Evolutionary conservation across 2,888 invertebrate genomes (phyloP), one percentile per base, ranked within the genome.

Genomic region (Camptogramma bilineatum): DNA sequence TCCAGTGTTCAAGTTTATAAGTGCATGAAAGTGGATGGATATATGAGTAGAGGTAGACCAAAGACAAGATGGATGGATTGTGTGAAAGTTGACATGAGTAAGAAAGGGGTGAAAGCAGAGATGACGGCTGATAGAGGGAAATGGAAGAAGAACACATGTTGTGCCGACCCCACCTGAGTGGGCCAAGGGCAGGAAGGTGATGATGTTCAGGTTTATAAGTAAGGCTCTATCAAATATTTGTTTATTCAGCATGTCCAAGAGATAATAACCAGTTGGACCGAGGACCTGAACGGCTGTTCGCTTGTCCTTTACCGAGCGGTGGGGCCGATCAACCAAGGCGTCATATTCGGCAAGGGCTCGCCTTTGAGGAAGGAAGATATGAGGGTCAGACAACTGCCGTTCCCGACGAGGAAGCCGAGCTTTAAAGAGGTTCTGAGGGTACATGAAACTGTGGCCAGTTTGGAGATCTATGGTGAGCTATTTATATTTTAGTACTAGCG

Each of bases 361-460:
- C 94, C 96, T 0, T 83, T 98, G 13, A 93, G 94, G 66, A 94
- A 94, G 72, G 94, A 90, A 3, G 96, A 97, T 77, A 74, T 85
- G 0, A 89, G 96, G 64, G 83, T 97, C 8, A 87, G 96, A 71
- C 94, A 94, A 18, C 94, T 98, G 69, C 98, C 98, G 0, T 97
- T 98, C 86, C 95, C 96, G 0, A 97, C 98, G 0, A 93, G 96
- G 72, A 94, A 97, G 73, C 96, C 98, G 0, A 97, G 97, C 0
- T 96, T 95, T 75, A 96, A 95, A 56, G 98, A 98, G 90, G 95
- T 97, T 0, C 94, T 95, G 79, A 90, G 97, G 66, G 96, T 97
- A 0, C 96, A 96, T 73, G 94, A 94, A 55, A 90, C 96, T 51
- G 87, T 98, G 7, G 94, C 96, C 18, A 94, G 94, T 56, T 86